Base-by-base conservation (phyloP, 2,113 vertebrate genomes). In the Baryphthengus martii region DNA sequence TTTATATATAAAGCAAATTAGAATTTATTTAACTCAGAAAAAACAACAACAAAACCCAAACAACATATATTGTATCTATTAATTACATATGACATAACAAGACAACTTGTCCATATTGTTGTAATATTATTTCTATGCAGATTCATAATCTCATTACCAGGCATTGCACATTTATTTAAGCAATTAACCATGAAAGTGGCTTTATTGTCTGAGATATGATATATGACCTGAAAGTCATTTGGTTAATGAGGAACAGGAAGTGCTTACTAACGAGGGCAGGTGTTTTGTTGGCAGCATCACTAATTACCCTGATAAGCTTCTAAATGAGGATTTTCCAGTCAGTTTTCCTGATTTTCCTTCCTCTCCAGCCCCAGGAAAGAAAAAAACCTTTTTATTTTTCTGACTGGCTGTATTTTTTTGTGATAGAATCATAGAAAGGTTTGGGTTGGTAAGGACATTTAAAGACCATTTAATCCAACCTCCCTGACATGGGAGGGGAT, bases 101-200 rank as follows among this genome's bases (percentile, higher is more conserved):
- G 89, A 74, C 24, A 61, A 39, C 5, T 65, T 79, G 40, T 81
- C 78, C 29, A 55, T 84, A 10, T 90, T 96, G 63, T 65, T 96
- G 58, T 45, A 86, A 39, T 61, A 95, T 47, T 94, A 78, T 85
- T 83, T 96, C 45, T 95, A 42, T 28, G 50, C 33, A 96, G 52
- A 85, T 88, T 66, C 58, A 92, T 96, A 97, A 97, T 58, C 19
- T 26, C 31, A 62, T 90, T 93, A 73, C 17, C 37, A 83, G 28
- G 11, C 35, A 94, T 89, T 91, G 91, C 17, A 37, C 73, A 93
- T 97, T 97, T 98, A 97, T 97, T 97, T 96, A 97, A 97, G 72
- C 90, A 98, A 97, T 98, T 98, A 97, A 94, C 84, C 95, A 90
- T 96, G 88, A 91, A 98, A 97, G 70, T 96, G 77, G 61, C 74